Conservation (phyloP, 2,888 invertebrate species). For the Patella pellucida region DNA sequence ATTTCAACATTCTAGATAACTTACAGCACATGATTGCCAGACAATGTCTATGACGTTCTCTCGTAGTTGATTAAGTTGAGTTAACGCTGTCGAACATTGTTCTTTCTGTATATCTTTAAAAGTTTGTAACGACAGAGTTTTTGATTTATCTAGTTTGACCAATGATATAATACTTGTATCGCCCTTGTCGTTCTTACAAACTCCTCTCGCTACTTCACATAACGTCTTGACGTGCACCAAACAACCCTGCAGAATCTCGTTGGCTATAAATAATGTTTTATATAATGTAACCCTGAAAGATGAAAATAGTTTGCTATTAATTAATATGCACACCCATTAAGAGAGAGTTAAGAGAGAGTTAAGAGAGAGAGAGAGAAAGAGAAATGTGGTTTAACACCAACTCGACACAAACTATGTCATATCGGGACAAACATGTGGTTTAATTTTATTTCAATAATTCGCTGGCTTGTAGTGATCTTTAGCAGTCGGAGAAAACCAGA, state of each 20-base stretch:
- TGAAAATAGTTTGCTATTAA: neutral
- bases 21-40: slow-evolving; percentile 69
- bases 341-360: too few relatives aligned
- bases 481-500: too few relatives aligned
- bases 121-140: slow-evolving; percentile 59
- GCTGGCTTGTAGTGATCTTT: too few relatives aligned
- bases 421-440: too few relatives aligned
- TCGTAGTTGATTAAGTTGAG: slow-evolving; percentile 57
- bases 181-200: slow-evolving; percentile 45
- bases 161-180: slow-evolving; percentile 56
- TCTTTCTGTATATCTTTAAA: slow-evolving; percentile 58
- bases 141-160: slow-evolving; percentile 55
- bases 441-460: too few relatives aligned
- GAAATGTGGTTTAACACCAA: too few relatives aligned
- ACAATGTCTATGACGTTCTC: slow-evolving; percentile 63
- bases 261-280: slow-evolving; percentile 63
- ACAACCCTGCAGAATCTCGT: slow-evolving; percentile 69
- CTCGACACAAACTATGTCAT: too few relatives aligned
- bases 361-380: too few relatives aligned
- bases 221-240: slow-evolving; percentile 64
- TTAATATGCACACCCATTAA: neutral
- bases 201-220: slow-evolving; percentile 65
- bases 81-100: slow-evolving; percentile 53
- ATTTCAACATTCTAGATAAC: slow-evolving; percentile 27
- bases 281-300: slow-evolving; percentile 52